Conservation (phyloP, 2,113 vertebrate genomes). For the Periophthalmus modestus region DNA sequence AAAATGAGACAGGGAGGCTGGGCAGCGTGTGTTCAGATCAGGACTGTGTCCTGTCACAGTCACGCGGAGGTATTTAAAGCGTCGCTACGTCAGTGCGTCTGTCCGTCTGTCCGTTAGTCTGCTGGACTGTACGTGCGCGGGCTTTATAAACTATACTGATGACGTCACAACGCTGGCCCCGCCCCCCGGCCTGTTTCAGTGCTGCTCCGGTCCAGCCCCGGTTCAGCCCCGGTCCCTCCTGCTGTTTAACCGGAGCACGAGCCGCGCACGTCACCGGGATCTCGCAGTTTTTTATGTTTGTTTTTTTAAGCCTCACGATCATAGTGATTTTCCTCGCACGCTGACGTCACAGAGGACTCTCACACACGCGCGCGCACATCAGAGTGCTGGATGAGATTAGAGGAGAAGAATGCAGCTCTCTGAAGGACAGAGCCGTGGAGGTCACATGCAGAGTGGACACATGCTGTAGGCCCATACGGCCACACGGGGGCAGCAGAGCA, state of each 20-base stretch:
- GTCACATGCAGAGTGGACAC: background rate
- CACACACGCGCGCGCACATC: background rate
- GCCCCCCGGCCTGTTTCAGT: constrained; percentile 15
- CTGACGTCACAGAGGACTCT: constrained; percentile 28
- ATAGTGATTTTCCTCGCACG: background rate
- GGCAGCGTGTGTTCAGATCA: background rate
- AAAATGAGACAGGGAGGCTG: background rate
- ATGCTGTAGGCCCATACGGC: background rate
- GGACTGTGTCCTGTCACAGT: constrained; percentile 2
- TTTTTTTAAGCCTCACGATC: background rate
- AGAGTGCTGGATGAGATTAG: background rate
- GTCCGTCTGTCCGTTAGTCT: background rate
- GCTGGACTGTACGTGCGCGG: background rate
- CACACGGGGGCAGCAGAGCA: background rate
- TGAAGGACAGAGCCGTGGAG: constrained; percentile 1
- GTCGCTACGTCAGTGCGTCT: background rate
- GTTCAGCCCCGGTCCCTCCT: background rate
- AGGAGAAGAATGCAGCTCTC: background rate
- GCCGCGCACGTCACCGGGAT: constrained; percentile 6
- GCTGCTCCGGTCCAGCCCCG: background rate
- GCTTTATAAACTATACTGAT: constrained; percentile 48
- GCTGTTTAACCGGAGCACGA: background rate
- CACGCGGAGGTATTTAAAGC: constrained; percentile 27
- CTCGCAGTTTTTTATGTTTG: background rate
- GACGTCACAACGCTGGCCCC: constrained; percentile 26